Conservation (phyloP, 2,113 vertebrate species). For the Pipra filicauda region DNA sequence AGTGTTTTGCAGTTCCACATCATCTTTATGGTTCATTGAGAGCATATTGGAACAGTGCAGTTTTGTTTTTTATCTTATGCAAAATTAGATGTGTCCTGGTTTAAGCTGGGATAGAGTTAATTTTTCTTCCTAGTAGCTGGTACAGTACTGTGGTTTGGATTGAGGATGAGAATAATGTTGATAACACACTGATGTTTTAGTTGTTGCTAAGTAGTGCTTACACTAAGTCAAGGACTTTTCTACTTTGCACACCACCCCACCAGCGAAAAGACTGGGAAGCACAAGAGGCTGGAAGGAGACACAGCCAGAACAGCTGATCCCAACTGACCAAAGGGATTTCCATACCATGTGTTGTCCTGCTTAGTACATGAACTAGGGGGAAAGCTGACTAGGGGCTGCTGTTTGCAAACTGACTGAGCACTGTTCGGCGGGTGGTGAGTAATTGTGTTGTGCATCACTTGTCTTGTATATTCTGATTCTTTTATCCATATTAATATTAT, state of each 20-base stretch:
- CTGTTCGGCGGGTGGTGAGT: fast-evolving
- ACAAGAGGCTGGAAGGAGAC: not conserved
- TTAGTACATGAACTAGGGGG: not conserved
- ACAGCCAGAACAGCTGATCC: not conserved
- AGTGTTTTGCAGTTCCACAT: not conserved
- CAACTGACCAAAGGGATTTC: not conserved
- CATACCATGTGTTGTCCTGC: fast-evolving
- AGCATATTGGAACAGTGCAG: not conserved
- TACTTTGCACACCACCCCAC: no score
- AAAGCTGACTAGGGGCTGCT: not conserved
- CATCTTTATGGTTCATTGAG: not conserved
- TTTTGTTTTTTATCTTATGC: not conserved
- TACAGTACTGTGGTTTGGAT: not conserved
- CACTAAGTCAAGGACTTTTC: not conserved
- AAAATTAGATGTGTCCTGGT: not conserved
- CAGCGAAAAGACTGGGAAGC: not conserved
- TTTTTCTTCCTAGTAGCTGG: not conserved
- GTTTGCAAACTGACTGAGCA: not conserved
- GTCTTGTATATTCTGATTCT: not conserved
- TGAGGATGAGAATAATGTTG: not conserved
- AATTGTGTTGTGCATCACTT: not conserved
- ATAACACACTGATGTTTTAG: not conserved
- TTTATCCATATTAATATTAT: not conserved
- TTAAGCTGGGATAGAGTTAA: not conserved
- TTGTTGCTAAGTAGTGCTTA: not conserved